Percentiles rank a stretch among this genome's conserved stretches.
phyloP scores from a whole-genome alignment of 1,140 invertebrate genomes.

The Heliconius hermathena region DNA sequence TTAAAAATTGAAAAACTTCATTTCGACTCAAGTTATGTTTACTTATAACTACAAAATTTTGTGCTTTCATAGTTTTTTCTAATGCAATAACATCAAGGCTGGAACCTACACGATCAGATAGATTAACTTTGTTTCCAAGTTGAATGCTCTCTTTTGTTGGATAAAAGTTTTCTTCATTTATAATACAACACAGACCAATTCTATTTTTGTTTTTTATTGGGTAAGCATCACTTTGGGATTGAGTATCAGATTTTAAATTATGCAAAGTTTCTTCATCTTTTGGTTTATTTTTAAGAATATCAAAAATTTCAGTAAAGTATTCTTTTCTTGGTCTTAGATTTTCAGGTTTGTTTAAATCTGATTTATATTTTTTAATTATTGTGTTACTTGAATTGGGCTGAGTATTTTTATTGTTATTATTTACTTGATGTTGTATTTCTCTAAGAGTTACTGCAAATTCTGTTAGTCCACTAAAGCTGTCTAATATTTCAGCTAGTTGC shows the following conservation, averaged over 20 bases:
- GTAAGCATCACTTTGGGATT: slow-evolving; percentile 53
- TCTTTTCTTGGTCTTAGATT: slow-evolving; percentile 36
- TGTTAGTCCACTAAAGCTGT: slow-evolving; percentile 53
- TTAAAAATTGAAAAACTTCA: slow-evolving; percentile 60
- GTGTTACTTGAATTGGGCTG: slow-evolving; percentile 9
- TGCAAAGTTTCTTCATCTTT: slow-evolving; percentile 46
- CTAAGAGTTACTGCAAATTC: slow-evolving; percentile 51
- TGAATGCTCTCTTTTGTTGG: slow-evolving; percentile 65
- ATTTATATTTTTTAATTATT: slow-evolving; percentile 29
- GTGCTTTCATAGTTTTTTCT: slow-evolving; percentile 57
- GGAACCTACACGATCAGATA: slow-evolving; percentile 57
- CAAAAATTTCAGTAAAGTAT: slow-evolving; percentile 52
- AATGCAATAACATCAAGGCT: slow-evolving; percentile 56
- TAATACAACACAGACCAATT: slow-evolving; percentile 69
- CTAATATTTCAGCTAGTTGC: slow-evolving; percentile 58
- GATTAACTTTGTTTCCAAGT: slow-evolving; percentile 37
- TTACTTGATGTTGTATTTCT: slow-evolving; percentile 52
- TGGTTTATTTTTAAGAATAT: slow-evolving; percentile 47
- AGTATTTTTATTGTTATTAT: slow-evolving; percentile 33
- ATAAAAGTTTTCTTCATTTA: slow-evolving; percentile 74
- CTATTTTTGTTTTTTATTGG: slow-evolving; percentile 58
- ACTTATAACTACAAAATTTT: slow-evolving; percentile 65
- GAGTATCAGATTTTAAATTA: slow-evolving; percentile 63
- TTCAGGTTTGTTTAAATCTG: slow-evolving; percentile 32
- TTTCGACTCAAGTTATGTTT: slow-evolving; percentile 56